A percentile compares a stretch with the other conserved stretches of the same genome.
Conservation (phyloP, 2,888 invertebrate genomes). For the Branchellion lobata region DNA sequence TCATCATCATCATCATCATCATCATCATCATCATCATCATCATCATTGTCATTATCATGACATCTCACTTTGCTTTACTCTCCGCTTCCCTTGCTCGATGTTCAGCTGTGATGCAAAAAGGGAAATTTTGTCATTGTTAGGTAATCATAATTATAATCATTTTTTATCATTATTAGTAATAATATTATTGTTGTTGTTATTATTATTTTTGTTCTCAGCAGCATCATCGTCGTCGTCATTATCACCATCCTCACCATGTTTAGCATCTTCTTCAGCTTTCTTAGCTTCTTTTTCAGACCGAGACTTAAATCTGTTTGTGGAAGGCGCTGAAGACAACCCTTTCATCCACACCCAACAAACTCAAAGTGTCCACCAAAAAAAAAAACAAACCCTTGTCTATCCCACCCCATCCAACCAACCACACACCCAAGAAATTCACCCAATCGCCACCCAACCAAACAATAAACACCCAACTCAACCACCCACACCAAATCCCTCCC, state of each 20-base stretch:
- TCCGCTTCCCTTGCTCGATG: slow-evolving; percentile 61
- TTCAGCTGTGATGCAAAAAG: slow-evolving; percentile 54
- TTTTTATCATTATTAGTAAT: too few relatives aligned
- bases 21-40: too few relatives aligned
- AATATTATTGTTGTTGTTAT: too few relatives aligned
- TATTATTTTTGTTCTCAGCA: too few relatives aligned
- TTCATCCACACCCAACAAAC: background rate
- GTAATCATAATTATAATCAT: too few relatives aligned
- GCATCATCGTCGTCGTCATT: too few relatives aligned
- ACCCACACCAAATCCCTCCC: background rate
- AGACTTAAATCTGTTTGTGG: slow-evolving; percentile 60
- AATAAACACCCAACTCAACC: too few relatives aligned
- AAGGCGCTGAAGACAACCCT: background rate
- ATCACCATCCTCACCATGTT: slow-evolving; percentile 50
- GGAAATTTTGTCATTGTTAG: too few relatives aligned
- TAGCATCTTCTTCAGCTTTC: slow-evolving; percentile 59
- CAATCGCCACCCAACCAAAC: background rate
- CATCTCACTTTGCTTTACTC: slow-evolving; percentile 60
- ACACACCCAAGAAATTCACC: background rate
- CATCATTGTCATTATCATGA: too few relatives aligned
- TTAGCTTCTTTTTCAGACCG: slow-evolving; percentile 61
- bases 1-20: too few relatives aligned
- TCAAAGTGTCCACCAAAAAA: background rate
- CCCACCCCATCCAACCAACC: background rate
- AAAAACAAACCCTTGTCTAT: background rate